Conservation (phyloP, 1,140 invertebrate species). For the Drosophila oshimai region DNA sequence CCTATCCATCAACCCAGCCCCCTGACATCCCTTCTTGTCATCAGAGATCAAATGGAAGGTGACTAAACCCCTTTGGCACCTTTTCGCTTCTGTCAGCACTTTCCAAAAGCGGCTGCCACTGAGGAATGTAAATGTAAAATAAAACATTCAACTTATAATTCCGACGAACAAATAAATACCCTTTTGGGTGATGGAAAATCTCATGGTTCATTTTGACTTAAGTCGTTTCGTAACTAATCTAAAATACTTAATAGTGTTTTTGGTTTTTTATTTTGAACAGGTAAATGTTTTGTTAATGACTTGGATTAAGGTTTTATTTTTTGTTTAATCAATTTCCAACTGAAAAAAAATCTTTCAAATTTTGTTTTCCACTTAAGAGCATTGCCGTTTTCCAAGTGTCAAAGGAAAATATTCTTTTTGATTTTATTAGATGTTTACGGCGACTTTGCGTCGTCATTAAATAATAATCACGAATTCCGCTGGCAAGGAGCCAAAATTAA, state of each 20-base stretch:
- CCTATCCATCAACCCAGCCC: background rate
- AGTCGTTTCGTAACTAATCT: too few species aligned
- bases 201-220: background rate
- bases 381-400: slow-evolving; percentile 7
- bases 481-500: slow-evolving; percentile 70
- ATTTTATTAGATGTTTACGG: slow-evolving; percentile 50
- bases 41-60: slow-evolving; percentile 37
- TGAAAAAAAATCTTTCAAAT: background rate
- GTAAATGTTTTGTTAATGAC: too few species aligned
- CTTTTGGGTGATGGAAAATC: background rate
- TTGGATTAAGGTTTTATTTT: too few species aligned
- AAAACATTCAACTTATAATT: slow-evolving; percentile 49
- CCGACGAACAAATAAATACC: slow-evolving; percentile 24
- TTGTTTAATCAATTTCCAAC: background rate
- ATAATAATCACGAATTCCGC: slow-evolving; percentile 76
- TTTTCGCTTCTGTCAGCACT: slow-evolving; percentile 34
- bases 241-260: too few species aligned
- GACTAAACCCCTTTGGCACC: slow-evolving; percentile 23
- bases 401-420: slow-evolving; percentile 5
- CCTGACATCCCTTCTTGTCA: slow-evolving; percentile 7
- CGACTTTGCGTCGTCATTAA: slow-evolving; percentile 77
- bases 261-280: too few species aligned
- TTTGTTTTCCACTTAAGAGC: slow-evolving; percentile 1
- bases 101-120: slow-evolving; percentile 4
- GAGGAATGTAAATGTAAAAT: slow-evolving; percentile 71